These are phyloP conservation scores for Cephus nigrinus DNA, from an alignment of 2,888 invertebrate genomes.

Conservation along the genomic window DNA sequence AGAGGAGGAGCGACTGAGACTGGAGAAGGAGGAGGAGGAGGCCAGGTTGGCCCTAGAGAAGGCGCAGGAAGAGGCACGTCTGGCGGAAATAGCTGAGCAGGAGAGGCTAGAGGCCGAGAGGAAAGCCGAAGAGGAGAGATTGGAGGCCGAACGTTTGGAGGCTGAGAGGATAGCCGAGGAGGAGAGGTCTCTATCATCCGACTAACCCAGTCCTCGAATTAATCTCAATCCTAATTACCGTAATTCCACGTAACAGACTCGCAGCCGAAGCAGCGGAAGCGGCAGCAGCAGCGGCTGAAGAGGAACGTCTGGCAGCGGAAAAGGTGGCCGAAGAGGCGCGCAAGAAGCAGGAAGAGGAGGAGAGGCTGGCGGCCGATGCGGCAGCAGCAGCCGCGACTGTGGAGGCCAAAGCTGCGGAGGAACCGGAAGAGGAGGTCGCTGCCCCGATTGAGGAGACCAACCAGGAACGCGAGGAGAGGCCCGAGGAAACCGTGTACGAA, in stretches of 20 bases:
- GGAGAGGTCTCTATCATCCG: constrained; percentile 38
- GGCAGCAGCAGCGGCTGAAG: constrained; percentile 53
- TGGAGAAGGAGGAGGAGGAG: constrained; percentile 51
- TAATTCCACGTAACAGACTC: too few relatives aligned
- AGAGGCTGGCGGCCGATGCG: constrained; percentile 71
- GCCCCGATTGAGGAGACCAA: constrained; percentile 43
- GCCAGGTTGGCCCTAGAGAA: constrained; percentile 53
- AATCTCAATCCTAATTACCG: too few relatives aligned
- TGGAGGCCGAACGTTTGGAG: constrained; percentile 53
- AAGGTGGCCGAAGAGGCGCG: constrained; percentile 69
- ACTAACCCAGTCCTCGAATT: too few relatives aligned
- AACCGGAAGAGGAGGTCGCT: constrained; percentile 40
- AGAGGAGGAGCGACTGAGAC: constrained; percentile 31
- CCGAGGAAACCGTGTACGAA: constrained; percentile 49
- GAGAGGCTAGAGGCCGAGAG: constrained; percentile 69
- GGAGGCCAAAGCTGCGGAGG: constrained; percentile 36
- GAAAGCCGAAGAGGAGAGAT: constrained; percentile 67
- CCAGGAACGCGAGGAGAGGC: constrained; percentile 55
- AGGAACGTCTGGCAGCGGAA: constrained; percentile 68
- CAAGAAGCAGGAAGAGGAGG: constrained; percentile 73
- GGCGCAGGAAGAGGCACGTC: constrained; percentile 66
- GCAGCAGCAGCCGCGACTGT: constrained; percentile 26
- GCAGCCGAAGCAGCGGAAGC: constrained; percentile 44
- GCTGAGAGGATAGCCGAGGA: constrained; percentile 41
- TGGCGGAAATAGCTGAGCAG: constrained; percentile 68